A percentile compares a stretch with the other conserved stretches of the same genome.
phyloP scores from a whole-genome alignment of 2,797 vertebrate species.

The Hipposideros larvatus region DNA sequence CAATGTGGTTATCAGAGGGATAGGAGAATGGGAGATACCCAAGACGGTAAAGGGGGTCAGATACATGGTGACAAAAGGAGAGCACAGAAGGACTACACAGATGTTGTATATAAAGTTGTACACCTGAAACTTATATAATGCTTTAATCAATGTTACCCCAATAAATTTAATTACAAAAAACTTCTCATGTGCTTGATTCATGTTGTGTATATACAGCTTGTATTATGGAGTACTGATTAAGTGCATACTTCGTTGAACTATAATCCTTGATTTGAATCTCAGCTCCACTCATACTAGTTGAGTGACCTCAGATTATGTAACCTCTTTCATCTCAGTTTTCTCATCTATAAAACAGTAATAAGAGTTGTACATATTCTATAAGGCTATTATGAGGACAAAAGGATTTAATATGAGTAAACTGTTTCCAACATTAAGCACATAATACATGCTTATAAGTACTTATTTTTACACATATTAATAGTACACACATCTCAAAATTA shows the following conservation, averaged over 20 bases:
- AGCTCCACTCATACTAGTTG: not conserved
- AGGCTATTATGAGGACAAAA: not conserved
- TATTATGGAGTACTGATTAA: not conserved
- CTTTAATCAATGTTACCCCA: not conserved
- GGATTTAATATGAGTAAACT: not conserved
- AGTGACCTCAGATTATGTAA: not conserved
- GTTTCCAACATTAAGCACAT: not conserved
- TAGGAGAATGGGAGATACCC: no score
- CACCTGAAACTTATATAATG: not conserved
- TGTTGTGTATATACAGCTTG: not conserved
- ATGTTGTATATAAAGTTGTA: not conserved
- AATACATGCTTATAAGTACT: not conserved
- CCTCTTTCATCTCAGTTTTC: not conserved
- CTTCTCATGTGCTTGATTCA: not conserved
- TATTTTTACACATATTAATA: not conserved
- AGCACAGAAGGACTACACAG: not conserved
- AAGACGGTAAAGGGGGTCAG: not conserved
- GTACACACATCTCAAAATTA: not conserved
- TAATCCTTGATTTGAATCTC: not conserved
- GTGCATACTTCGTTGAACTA: not conserved
- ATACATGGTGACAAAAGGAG: no score
- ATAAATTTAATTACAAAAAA: not conserved
- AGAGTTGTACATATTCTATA: not conserved
- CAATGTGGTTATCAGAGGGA: not conserved
- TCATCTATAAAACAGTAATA: not conserved